Evolutionary conservation across 2,797 vertebrate species (phyloP), one percentile per base, ranked within the genome.

Genomic region (Halcyon leucocephala): DNA sequence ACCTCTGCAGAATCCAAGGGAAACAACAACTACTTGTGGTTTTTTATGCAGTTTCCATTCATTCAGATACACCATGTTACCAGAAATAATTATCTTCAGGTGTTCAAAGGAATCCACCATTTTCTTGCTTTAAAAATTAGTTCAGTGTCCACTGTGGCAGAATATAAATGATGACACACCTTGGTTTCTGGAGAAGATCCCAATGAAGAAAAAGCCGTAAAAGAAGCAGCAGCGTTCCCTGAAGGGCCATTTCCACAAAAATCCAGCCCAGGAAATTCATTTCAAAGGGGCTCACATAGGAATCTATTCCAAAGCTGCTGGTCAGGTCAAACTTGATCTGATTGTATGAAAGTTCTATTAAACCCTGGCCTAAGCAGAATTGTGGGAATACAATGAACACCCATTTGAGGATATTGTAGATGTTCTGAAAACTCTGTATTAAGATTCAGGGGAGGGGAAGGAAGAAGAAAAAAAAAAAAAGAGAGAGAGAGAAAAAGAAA

Each of bases 351-450:
- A 98, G 97, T 46, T 98, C 97, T 66, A 98, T 97, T 72, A 98
- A 97, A 12, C 98, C 98, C 58, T 98, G 97, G 13, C 98, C 98
- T 90, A 98, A 93, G 91, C 98, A 98, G 95, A 98, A 98, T 31
- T 98, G 98, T 37, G 98, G 98, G 35, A 98, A 98, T 86, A 98
- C 4, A 2, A 97, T 91, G 78, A 98, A 98, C 4, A 18, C 70
- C 98, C 98, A 98, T 44, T 96, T 98, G 79, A 98, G 96, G 74
- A 97, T 57, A 37, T 55, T 80, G 25, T 98, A 98, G 86, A 98
- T 87, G 16, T 95, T 94, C 90, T 98, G 96, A 42, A 98, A 93
- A 72, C 91, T 93, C 98, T 98, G 91, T 28, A 44, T 24, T 58
- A 64, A 41, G 58, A 60, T 29, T 22, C 6, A 52, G 11, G 10